A percentile compares a stretch with the other conserved stretches of the same genome.
phyloP scores from a whole-genome alignment of 1,140 invertebrate genomes.

The Elysia chlorotica region DNA sequence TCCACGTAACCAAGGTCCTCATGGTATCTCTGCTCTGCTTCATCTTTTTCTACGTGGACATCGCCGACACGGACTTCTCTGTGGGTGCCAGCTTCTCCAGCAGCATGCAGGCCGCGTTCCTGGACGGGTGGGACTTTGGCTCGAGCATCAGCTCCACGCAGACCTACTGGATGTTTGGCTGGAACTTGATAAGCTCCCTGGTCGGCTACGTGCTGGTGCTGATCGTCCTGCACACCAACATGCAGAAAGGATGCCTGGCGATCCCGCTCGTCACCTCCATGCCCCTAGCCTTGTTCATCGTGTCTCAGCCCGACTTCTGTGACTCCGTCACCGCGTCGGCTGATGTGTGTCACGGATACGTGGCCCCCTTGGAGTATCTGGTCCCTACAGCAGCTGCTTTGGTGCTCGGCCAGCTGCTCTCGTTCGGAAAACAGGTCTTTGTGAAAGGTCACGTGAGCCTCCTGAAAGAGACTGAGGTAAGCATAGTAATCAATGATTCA shows the following conservation, averaged over 20 bases:
- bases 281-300: slow-evolving; percentile 20
- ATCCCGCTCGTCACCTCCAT: slow-evolving; percentile 26
- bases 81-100: neutral
- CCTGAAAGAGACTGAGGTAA: slow-evolving; percentile 26
- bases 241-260: slow-evolving; percentile 33
- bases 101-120: slow-evolving; percentile 7
- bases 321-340: neutral
- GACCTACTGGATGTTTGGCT: slow-evolving; percentile 7
- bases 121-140: slow-evolving; percentile 10
- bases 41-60: slow-evolving; percentile 24
- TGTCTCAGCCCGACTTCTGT: slow-evolving; percentile 17
- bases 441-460: slow-evolving; percentile 18
- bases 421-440: slow-evolving; percentile 20
- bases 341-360: neutral
- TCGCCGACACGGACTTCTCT: slow-evolving; percentile 3
- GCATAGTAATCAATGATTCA: neutral
- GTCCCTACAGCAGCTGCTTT: neutral
- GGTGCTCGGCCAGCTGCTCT: slow-evolving; percentile 18
- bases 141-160: neutral
- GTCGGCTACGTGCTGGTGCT: slow-evolving; percentile 30
- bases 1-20: slow-evolving; percentile 17
- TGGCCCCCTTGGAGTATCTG: neutral
- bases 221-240: slow-evolving; percentile 32
- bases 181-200: slow-evolving; percentile 12
- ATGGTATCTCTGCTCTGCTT: slow-evolving; percentile 15